Base-by-base conservation (phyloP, 2,797 vertebrate genomes). In the Balearica regulorum region DNA sequence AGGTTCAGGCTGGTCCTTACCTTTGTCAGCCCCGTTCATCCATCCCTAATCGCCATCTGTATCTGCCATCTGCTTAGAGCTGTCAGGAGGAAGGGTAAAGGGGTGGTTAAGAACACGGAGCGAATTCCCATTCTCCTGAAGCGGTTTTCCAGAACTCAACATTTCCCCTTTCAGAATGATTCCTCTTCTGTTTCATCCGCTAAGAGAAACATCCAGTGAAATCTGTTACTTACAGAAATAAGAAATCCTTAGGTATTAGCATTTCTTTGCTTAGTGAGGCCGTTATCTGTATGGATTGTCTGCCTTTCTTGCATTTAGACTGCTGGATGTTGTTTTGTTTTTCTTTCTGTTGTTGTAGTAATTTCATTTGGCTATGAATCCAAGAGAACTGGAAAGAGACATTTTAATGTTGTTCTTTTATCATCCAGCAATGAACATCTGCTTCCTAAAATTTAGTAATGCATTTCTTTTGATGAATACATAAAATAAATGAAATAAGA, bases 351-450 rank as follows among this genome's bases (percentile, higher is more conserved):
- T 68, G 80, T 71, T 90, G 90, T 25, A 44, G 65, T 75, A 48
- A 89, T 80, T 82, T 84, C 65, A 16, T 90, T 90, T 89, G 93
- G 89, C 92, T 83, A 54, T 33, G 35, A 86, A 88, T 81, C 61
- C 69, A 37, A 90, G 64, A 83, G 79, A 93, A 92, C 96, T 83
- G 90, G 83, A 79, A 94, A 78, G 37, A 53, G 84, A 29, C 37
- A 41, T 79, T 92, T 96, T 82, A 85, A 80, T 75, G 88, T 72
- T 81, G 12, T 65, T 57, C 79, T 90, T 96, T 79, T 68, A n/a
- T 93, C 90, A 89, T 55, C 83, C 93, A 94, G 72, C 80, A 79
- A 44, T 7, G 60, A 96, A 58, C 88, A 85, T 83, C 89, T 96
- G 94, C 62, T 87, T 51, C 87, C 60, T n/a, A 70, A 70, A 93